Base-by-base conservation (phyloP, 2,888 invertebrate species). In the Tetranychus truncatus region DNA sequence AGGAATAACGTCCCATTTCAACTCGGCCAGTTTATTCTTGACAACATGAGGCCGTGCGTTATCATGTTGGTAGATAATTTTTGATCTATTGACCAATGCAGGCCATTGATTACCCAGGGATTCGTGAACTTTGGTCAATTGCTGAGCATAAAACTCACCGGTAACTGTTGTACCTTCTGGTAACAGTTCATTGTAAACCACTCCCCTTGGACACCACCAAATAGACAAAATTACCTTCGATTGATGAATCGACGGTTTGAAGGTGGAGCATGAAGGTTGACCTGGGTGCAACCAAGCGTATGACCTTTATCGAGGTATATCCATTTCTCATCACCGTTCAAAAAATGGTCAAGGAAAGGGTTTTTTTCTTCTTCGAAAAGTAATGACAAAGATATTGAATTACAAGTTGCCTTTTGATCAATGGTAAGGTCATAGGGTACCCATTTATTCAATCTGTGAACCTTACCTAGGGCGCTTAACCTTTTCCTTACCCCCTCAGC, bases 31-130 rank as follows among this genome's bases (percentile, higher is more conserved):
- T 73, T 65, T 77, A 75, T 71, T 72, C 71, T 66, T 76, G 75
- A 78, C 80, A 74, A n/a, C 77, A 71, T 79, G 78, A 71, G 77
- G 76, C 71, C 74, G 76, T 6, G 78, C 78, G 75, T 79, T 78
- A 73, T 79, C 77, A 72, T n/a, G n/a, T n/a, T n/a, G n/a, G n/a
- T n/a, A n/a, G n/a, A n/a, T n/a, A n/a, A n/a, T n/a, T n/a, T n/a
- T 79, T 46, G 46, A 46, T 3, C 76, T 74, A 44, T 74, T 77
- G 66, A 44, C 67, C 24, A 73, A 45, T 45, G 74, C 75, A 46
- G 46, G 75, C 45, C 72, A 69, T 74, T 76, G 77, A 65, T 74
- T 24, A 1, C 74, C 66, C 67, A 77, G 66, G 66, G 74, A 76
- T 21, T 24, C 24, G 69, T 74, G 76, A 20, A 79, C 73, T 74